Evolutionary conservation across 2,113 vertebrate species (phyloP).

Genomic region (Ophiodon elongatus): DNA sequence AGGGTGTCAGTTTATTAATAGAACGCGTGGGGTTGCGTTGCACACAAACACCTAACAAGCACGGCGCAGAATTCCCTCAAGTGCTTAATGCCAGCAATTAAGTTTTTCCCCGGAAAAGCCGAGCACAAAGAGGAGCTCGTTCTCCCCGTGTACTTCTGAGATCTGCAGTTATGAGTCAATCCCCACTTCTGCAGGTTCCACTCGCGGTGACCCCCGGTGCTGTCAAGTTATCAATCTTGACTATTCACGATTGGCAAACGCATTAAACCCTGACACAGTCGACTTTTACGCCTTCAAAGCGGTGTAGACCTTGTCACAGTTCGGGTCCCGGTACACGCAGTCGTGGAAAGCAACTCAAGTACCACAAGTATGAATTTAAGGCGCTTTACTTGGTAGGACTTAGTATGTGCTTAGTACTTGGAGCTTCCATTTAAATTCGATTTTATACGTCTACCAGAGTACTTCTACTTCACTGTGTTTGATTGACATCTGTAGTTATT

Average conservation of each 20-base stretch:
- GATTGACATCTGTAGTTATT: neutral
- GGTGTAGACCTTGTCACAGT: neutral
- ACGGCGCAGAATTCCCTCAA: conserved; percentile 74
- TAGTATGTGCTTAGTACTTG: neutral
- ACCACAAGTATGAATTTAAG: neutral
- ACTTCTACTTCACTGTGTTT: neutral
- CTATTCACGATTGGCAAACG: conserved; percentile 14
- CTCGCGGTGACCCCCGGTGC: conserved; percentile 43
- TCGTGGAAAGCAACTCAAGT: neutral
- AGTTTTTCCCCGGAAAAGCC: conserved; percentile 64
- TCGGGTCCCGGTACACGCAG: neutral
- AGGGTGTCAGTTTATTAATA: conserved; percentile 82
- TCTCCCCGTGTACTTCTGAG: conserved; percentile 48
- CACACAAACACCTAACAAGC: conserved; percentile 81
- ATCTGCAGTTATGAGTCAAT: conserved; percentile 43
- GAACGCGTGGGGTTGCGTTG: conserved; percentile 72
- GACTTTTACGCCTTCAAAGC: neutral
- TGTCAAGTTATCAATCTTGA: conserved; percentile 28
- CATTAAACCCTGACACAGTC: neutral
- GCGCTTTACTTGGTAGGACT: neutral
- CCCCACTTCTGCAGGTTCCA: conserved; percentile 49
- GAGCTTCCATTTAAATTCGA: neutral
- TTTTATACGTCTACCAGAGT: neutral
- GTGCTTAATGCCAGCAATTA: conserved; percentile 79
- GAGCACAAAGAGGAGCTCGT: conserved; percentile 51